Evolutionary conservation across 1,140 invertebrate genomes (phyloP).

Genomic region (Pemphigus obesinymphae): DNA sequence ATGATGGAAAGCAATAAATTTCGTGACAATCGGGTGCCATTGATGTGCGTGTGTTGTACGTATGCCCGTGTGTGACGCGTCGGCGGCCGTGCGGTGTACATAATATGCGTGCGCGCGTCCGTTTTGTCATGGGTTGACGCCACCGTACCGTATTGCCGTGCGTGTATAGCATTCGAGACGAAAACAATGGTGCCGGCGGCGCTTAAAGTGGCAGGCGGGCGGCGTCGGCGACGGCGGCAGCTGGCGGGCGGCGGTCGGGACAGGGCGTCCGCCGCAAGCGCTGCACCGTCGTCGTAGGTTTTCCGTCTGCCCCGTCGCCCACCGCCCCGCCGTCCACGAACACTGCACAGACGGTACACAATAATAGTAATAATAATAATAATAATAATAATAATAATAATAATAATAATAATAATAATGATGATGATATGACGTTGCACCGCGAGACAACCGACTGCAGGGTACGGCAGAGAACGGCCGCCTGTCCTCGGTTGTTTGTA

Average conservation of each 20-base stretch:
- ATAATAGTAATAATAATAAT: too few relatives aligned
- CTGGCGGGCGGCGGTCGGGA: not conserved
- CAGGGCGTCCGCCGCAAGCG: not conserved
- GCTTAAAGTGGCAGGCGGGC: not conserved
- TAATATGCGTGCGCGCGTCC: too few relatives aligned
- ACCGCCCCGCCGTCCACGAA: not conserved
- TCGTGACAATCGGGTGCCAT: constrained; percentile 32
- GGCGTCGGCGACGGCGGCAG: too few relatives aligned
- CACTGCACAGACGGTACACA: not conserved
- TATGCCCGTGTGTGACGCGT: too few relatives aligned
- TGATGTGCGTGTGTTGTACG: not conserved
- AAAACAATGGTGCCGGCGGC: constrained; percentile 20
- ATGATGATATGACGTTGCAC: too few relatives aligned
- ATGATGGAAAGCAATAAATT: constrained; percentile 34
- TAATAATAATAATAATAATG: too few relatives aligned
- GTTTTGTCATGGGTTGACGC: constrained; percentile 34
- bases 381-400: too few relatives aligned
- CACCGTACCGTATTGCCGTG: too few relatives aligned
- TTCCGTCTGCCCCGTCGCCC: not conserved
- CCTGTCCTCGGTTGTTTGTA: too few relatives aligned
- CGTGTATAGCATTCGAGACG: constrained; percentile 18
- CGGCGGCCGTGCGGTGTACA: too few relatives aligned
- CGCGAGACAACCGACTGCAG: too few relatives aligned
- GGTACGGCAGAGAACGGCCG: not conserved
- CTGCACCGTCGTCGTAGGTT: too few relatives aligned